Evolutionary conservation across 2,113 vertebrate genomes (phyloP), one percentile per base, ranked within the genome.

Genomic region (Canis aureus): DNA sequence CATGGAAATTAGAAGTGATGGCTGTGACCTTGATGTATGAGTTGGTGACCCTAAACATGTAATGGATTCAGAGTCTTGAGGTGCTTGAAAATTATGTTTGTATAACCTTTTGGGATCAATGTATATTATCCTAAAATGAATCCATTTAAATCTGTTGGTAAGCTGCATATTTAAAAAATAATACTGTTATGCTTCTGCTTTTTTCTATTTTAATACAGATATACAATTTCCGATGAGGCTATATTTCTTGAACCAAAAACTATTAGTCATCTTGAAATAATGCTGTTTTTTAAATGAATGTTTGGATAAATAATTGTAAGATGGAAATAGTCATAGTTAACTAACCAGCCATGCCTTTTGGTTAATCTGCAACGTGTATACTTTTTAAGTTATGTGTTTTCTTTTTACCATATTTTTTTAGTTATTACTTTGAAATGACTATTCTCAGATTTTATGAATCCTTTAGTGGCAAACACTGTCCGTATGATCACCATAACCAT

Each of bases 71-170:
- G 57, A 95, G 29, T 88, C 38, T 84, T 3, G 3, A 87, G 59
- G 62, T 95, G n/a, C 57, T 92, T 96, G 80, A 66, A 11, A 97
- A 76, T 95, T 94, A 95, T 88, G 32, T 95, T 96, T 90, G 5
- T 81, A 57, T 78, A 97, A 94, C 19, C n/a, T 96, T 90, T 96
- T 22, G 55, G 69, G 80, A 94, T 96, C 92, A 96, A 97, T 95
- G n/a, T 85, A 67, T 92, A 97, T 87, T 92, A 95, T 94, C 73
- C 74, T 92, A 94, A 95, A 93, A 89, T 91, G 49, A 97, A 95
- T 95, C 85, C 11, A 91, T 64, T 89, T 97, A 85, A 66, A 49
- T 91, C 51, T 93, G 38, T 89, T 97, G 35, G 3, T 76, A 80
- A 80, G 12, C 11, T 95, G n/a, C 51, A 32, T 43, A 74, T 95